Evolutionary conservation across 2,797 vertebrate genomes (phyloP).

Genomic region (Ateles fusciceps): DNA sequence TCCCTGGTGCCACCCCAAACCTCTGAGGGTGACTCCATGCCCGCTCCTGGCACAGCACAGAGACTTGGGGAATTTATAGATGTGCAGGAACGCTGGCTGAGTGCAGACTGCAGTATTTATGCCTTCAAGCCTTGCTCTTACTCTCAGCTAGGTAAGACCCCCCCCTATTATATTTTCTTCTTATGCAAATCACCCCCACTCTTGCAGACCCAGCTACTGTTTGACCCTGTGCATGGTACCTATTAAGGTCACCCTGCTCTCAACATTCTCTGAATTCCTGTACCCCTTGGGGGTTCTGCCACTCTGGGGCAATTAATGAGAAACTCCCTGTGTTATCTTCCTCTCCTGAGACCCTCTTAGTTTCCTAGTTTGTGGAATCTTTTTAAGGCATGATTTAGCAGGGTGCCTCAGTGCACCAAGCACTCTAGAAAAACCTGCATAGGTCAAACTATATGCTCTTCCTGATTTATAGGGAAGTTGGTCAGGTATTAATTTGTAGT

Average conservation of each 20-base stretch:
- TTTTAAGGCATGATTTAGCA: neutral
- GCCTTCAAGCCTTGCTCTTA: neutral
- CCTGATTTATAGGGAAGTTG: neutral
- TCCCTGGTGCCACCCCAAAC: neutral
- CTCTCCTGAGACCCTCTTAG: neutral
- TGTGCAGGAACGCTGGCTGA: neutral
- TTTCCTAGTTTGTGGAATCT: neutral
- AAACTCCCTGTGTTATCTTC: neutral
- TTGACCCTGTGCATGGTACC: neutral
- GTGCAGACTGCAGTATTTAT: neutral
- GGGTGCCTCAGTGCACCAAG: neutral
- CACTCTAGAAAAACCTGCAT: no score
- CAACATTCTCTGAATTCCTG: neutral
- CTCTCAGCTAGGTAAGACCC: neutral
- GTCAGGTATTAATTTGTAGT: neutral
- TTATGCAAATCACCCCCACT: neutral
- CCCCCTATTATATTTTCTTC: neutral
- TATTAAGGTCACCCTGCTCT: neutral
- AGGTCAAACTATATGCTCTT: neutral
- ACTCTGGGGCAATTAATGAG: neutral
- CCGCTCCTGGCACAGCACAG: neutral
- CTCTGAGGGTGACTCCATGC: no score
- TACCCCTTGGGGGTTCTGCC: rapidly evolving
- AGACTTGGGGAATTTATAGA: neutral
- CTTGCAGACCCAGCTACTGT: neutral